A percentile compares a stretch with the other conserved stretches of the same genome.
Conservation (phyloP, 2,888 invertebrate genomes). For the Nemotelus pantherinus region DNA sequence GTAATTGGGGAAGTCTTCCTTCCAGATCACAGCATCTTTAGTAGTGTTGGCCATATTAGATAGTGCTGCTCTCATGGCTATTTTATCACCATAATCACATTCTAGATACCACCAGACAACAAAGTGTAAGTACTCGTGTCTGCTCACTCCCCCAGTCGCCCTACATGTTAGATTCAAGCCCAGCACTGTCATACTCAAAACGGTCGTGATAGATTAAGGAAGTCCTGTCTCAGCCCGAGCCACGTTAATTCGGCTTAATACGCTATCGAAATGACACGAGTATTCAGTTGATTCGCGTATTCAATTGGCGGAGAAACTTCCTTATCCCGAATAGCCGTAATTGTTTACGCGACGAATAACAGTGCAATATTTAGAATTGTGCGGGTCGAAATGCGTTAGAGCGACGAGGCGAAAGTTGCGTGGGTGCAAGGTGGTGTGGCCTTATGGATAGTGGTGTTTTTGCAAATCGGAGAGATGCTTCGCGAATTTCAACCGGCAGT, state of each 20-base stretch:
- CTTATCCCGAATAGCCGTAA: neutral
- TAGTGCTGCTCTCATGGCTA: too few relatives aligned
- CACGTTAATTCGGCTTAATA: constrained; percentile 25
- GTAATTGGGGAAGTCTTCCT: too few relatives aligned
- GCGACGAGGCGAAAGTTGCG: neutral
- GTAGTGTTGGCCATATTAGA: too few relatives aligned
- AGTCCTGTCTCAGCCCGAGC: constrained; percentile 6
- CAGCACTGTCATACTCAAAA: neutral
- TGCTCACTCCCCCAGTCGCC: too few relatives aligned
- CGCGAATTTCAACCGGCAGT: neutral
- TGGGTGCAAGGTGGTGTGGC: neutral
- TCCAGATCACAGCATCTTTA: too few relatives aligned
- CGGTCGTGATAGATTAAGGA: constrained; percentile 31
- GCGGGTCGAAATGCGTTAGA: neutral
- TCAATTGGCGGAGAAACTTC: neutral
- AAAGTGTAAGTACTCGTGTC: too few relatives aligned
- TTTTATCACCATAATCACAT: too few relatives aligned
- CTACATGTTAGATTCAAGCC: too few relatives aligned
- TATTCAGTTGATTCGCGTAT: neutral
- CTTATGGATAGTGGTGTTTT: neutral
- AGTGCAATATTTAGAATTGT: too few relatives aligned
- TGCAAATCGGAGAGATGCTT: neutral
- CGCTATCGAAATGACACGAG: constrained; percentile 1
- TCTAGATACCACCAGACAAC: too few relatives aligned
- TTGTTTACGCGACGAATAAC: too few relatives aligned